Conservation (phyloP, 2,888 invertebrate species). For the Netelia virgata region DNA sequence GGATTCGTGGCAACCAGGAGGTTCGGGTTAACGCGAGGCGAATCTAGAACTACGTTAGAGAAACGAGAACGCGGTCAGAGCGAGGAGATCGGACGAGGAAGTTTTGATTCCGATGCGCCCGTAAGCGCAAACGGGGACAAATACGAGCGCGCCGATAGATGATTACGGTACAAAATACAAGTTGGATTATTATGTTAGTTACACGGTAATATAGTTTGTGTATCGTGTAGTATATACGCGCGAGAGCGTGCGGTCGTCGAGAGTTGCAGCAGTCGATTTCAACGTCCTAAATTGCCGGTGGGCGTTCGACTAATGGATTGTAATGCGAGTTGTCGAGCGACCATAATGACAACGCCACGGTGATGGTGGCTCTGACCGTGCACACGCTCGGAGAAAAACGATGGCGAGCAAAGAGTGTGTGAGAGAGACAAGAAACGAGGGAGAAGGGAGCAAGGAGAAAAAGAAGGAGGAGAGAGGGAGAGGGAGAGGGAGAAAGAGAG, state of each 20-base stretch:
- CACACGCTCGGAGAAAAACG: slow-evolving; percentile 55
- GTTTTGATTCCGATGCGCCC: slow-evolving; percentile 31
- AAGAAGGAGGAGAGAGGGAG: slow-evolving; percentile 10
- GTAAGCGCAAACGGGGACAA: background rate
- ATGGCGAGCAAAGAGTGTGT: slow-evolving; percentile 20
- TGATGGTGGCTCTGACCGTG: slow-evolving; percentile 58
- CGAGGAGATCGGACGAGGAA: slow-evolving; percentile 37
- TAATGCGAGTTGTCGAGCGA: slow-evolving; percentile 76
- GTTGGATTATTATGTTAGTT: slow-evolving; percentile 32
- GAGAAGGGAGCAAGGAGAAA: background rate
- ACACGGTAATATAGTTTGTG: slow-evolving; percentile 39
- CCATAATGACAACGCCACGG: slow-evolving; percentile 65
- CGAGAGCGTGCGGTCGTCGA: slow-evolving; percentile 50
- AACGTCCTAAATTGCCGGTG: slow-evolving; percentile 77
- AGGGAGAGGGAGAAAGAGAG: background rate
- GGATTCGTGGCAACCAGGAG: slow-evolving; percentile 51
- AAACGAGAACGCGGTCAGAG: slow-evolving; percentile 62
- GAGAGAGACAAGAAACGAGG: background rate
- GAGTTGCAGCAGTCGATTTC: slow-evolving; percentile 71
- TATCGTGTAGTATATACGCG: slow-evolving; percentile 21
- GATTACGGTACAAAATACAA: background rate
- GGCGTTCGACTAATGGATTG: slow-evolving; percentile 78
- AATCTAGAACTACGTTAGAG: slow-evolving; percentile 23
- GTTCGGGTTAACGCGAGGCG: background rate
- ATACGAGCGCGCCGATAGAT: slow-evolving; percentile 1